phyloP scores from a whole-genome alignment of 2,888 invertebrate species.

The Agrilus mali region DNA sequence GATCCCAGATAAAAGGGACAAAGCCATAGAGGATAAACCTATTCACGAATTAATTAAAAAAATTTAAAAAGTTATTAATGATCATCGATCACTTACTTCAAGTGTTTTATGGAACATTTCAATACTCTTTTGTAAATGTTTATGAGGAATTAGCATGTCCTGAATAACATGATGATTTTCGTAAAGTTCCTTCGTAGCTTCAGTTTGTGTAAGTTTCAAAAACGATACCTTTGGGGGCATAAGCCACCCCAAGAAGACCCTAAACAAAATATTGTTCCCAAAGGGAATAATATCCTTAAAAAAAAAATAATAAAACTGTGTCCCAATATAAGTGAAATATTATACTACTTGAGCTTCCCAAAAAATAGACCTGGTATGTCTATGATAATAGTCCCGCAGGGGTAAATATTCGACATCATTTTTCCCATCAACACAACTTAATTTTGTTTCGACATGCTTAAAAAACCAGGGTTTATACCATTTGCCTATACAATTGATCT shows the following conservation, averaged over 20 bases:
- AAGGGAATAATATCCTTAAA: conserved; percentile 68
- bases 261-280: conserved; percentile 62
- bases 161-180: conserved; percentile 67
- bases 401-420: conserved; percentile 58
- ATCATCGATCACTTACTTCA: conserved; percentile 15
- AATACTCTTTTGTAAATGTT: conserved; percentile 45
- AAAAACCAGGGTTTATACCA: conserved; percentile 82
- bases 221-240: conserved; percentile 73
- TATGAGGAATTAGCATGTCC: conserved; percentile 67
- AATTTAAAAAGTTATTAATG: not conserved
- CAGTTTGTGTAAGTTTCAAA: conserved; percentile 64
- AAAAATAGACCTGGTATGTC: conserved; percentile 68
- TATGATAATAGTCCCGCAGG: conserved; percentile 67
- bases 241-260: conserved; percentile 65
- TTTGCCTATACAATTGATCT: conserved; percentile 60
- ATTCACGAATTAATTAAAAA: conserved; percentile 5
- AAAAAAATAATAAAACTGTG: not conserved
- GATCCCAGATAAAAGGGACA: conserved; percentile 63
- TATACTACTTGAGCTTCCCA: conserved; percentile 63
- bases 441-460: conserved; percentile 53
- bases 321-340: not conserved
- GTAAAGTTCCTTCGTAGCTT: conserved; percentile 56
- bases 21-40: conserved; percentile 75
- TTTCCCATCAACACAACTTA: conserved; percentile 27
- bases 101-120: conserved; percentile 53